These are phyloP conservation scores for Drosophila guanche DNA, from an alignment of 1,140 invertebrate species.

Conservation along the genomic window DNA sequence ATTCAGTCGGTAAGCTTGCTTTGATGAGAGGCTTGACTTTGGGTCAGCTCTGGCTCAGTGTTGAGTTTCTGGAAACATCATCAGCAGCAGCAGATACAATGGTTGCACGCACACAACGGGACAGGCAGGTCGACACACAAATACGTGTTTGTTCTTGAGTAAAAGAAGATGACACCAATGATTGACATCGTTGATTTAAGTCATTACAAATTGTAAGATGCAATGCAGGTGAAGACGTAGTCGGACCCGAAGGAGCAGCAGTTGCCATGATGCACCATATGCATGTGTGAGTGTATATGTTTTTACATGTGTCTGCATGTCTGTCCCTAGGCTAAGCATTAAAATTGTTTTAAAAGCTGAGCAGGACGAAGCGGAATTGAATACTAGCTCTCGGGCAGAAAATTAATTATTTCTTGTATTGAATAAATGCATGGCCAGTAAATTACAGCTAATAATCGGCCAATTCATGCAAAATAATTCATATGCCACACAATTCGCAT, in stretches of 20 bases:
- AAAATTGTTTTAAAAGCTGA: not conserved
- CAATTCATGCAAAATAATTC: constrained; percentile 2
- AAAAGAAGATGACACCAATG: constrained; percentile 45
- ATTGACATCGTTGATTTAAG: constrained; percentile 24
- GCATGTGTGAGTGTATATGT: too few species aligned
- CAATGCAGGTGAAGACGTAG: too few species aligned
- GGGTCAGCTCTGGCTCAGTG: not conserved
- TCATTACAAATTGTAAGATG: not conserved
- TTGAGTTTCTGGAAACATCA: constrained; percentile 3
- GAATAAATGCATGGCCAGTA: not conserved
- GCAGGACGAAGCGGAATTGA: not conserved
- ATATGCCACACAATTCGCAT: not conserved
- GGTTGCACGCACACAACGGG: constrained; percentile 1
- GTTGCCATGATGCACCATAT: too few species aligned
- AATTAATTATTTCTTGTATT: not conserved
- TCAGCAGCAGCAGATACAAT: constrained; percentile 7
- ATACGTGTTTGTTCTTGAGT: not conserved
- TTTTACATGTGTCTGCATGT: not conserved
- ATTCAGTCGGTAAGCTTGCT: constrained; percentile 1
- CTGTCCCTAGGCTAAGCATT: not conserved
- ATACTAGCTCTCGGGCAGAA: not conserved
- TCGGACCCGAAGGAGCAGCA: too few species aligned
- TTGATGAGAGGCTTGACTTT: constrained; percentile 11
- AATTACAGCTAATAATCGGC: constrained; percentile 4
- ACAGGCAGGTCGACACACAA: not conserved